phyloP scores from a whole-genome alignment of 2,888 invertebrate genomes.

The Hedychridium roseum region DNA sequence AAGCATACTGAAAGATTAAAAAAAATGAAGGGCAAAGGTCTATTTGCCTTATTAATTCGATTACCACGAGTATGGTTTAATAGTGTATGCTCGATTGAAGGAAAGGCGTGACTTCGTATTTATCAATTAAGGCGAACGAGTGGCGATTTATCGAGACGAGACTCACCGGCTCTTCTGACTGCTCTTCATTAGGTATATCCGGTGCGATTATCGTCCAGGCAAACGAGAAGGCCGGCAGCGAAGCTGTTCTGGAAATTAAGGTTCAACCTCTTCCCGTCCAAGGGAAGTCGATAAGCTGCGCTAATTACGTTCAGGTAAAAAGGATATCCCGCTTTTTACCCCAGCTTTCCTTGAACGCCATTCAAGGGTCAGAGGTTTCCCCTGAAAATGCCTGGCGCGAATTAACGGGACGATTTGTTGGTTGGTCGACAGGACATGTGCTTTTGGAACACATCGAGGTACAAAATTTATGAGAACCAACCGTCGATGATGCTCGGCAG shows the following conservation, averaged over 20 bases:
- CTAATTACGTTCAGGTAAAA: slow-evolving; percentile 51
- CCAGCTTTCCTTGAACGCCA: not conserved
- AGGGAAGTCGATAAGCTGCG: slow-evolving; percentile 46
- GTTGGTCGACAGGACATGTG: slow-evolving; percentile 52
- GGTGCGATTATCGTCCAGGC: slow-evolving; percentile 38
- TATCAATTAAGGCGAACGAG: too few species aligned
- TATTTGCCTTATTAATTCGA: too few species aligned
- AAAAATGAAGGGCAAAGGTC: too few species aligned
- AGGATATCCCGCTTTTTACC: not conserved
- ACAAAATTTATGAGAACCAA: slow-evolving; percentile 59
- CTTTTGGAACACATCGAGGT: slow-evolving; percentile 55
- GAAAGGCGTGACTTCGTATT: too few species aligned
- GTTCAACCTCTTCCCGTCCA: slow-evolving; percentile 37
- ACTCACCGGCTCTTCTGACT: not conserved
- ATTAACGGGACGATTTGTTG: too few species aligned
- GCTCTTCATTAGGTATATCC: slow-evolving; percentile 23
- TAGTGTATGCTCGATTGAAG: too few species aligned
- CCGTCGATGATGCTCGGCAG: slow-evolving; percentile 59
- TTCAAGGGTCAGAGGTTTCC: too few species aligned
- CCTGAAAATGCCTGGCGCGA: too few species aligned
- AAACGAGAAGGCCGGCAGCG: slow-evolving; percentile 23
- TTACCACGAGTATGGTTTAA: too few species aligned
- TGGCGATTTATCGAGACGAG: too few species aligned
- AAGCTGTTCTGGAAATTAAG: slow-evolving; percentile 53
- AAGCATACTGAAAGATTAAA: too few species aligned